Base-by-base conservation (phyloP, 2,113 vertebrate species). In the Zapus hudsonius region DNA sequence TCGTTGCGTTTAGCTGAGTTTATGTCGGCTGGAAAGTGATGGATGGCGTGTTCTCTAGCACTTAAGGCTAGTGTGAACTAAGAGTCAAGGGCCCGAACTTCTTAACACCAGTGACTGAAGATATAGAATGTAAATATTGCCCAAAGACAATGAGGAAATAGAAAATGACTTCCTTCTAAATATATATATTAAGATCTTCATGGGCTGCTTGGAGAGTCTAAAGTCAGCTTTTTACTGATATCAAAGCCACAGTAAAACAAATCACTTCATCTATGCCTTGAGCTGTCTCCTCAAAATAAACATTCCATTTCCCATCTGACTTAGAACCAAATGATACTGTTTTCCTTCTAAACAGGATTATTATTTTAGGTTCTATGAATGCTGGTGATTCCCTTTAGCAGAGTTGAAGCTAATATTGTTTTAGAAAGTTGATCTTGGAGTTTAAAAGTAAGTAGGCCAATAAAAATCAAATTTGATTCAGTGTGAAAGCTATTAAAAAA, bases 331-430 rank as follows among this genome's bases (percentile, higher is more conserved):
- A 95, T 94, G 82, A 73, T 76, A 92, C 33, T 95, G 94, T 94
- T 97, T 96, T 94, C 59, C 74, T 95, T 96, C 87, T 95, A 96
- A 97, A 86, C 92, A 95, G n/a, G 63, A 22, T 97, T 69, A 95
- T 93, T 87, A 93, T 95, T 86, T 73, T 81, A 72, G 36, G 38
- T 52, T 94, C 75, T 75, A 82, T 29, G 42, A 89, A 96, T 94
- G 52, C 69, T 91, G 79, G 84, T 92, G 91, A 97, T 95, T 94
- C 87, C 87, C 83, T 93, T 93, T 75, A 96, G 89, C 63, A 95
- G 72, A 96, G 74, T 69, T 88, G 75, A 96, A 96, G 91, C n/a
- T 80, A 93, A 96, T 96, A 96, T 94, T 95, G 59, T 96, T 96
- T 91, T 93, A 95, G 81, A 70, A 66, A 92, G 29, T 13, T 94